Base-by-base conservation (phyloP, 2,797 vertebrate genomes). In the Pyrrhura leucotis region DNA sequence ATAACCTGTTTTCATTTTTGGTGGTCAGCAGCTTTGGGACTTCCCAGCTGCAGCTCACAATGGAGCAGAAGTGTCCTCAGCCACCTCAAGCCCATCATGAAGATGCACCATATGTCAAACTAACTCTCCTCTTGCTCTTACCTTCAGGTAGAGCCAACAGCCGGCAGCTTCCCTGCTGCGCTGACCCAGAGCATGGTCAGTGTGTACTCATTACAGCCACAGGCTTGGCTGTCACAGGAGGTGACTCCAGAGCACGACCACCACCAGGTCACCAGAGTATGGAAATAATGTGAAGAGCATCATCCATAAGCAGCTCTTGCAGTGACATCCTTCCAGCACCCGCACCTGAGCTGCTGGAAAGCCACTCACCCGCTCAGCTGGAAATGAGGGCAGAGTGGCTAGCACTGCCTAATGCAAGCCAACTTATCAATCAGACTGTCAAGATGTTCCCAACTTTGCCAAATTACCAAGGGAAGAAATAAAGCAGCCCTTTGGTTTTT, bases 151-250 rank as follows among this genome's bases (percentile, higher is more conserved):
- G 44, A 83, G 31, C 35, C 20, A 29, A 61, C 45, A 61, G 39
- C 58, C 2, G 0, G 71, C 40, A 81, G 48, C 48, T 35, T 21
- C n/a, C 7, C 5, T 2, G 40, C 19, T 1, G 12, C 3, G 16
- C 15, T 31, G 67, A 51, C 44, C 31, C 9, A 8, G 28, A 33
- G 18, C 3, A 0, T 7, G 50, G 44, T 59, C 61, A 51, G 66
- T 2, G 1, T 2, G 50, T 31, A 6, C 14, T 14, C 33, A 21
- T 16, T 21, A 75, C 20, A 53, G 54, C 59, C 3, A 0, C 16
- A 31, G 18, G 29, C n/a, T 25, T 54, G 45, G 37, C 47, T 50
- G 26, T 16, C 61, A 62, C 39, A 23, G 20, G 33, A 74, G 67
- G 12, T 6, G 28, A 59, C 67, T 33, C 44, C 15, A 44, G 50